phyloP scores from a whole-genome alignment of 2,888 invertebrate genomes.

The Chymomyza caudatula region DNA sequence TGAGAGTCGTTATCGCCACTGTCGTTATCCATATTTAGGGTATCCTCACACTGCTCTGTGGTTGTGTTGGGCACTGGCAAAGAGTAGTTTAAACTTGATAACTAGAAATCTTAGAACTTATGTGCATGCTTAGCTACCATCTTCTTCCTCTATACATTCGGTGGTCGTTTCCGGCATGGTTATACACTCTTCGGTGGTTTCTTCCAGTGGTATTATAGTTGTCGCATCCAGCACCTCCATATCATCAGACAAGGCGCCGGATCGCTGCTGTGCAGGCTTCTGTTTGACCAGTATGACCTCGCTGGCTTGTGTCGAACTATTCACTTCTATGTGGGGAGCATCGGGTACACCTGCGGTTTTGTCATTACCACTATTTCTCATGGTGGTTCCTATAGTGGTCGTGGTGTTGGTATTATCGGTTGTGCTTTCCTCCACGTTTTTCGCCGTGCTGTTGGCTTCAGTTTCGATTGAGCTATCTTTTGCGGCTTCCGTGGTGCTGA shows the following conservation, averaged over 20 bases:
- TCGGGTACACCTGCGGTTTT: neutral
- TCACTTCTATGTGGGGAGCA: neutral
- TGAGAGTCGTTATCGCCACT: neutral
- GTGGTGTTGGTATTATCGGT: neutral
- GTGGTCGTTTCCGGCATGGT: neutral
- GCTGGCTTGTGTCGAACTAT: conserved; percentile 31
- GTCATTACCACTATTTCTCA: neutral
- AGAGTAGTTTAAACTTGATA: neutral
- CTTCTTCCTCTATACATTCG: neutral
- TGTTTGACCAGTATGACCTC: conserved; percentile 44
- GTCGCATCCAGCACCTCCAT: conserved; percentile 2
- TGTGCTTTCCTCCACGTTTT: neutral
- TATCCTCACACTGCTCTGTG: neutral
- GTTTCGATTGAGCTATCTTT: neutral
- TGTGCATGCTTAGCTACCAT: neutral
- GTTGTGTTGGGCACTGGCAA: neutral
- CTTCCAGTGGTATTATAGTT: neutral
- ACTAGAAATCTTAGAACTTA: neutral
- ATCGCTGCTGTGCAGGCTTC: neutral
- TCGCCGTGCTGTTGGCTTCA: neutral
- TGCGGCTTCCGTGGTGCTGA: neutral
- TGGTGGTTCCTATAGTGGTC: neutral
- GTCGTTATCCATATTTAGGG: too few species aligned
- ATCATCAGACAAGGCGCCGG: neutral
- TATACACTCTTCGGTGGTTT: conserved; percentile 10